These are phyloP conservation scores for Drepanosiphum platanoidis DNA, from an alignment of 2,888 invertebrate genomes.

Conservation along the genomic window DNA sequence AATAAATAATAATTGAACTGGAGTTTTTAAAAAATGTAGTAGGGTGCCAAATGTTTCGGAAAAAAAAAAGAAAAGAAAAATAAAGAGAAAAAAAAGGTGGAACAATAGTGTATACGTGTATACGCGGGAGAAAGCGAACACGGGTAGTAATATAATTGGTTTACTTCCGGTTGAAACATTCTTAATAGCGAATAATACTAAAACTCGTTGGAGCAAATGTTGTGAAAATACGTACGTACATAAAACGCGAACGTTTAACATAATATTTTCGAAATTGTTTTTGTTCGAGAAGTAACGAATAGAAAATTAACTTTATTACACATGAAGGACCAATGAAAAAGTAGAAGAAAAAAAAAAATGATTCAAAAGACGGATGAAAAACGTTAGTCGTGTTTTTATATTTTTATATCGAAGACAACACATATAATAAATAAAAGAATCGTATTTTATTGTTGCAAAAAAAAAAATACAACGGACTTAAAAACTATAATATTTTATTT, in stretches of 20 bases:
- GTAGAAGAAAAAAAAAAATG: neutral
- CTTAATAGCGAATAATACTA: slow-evolving; percentile 1
- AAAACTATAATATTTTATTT: slow-evolving; percentile 9
- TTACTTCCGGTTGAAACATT: slow-evolving; percentile 2
- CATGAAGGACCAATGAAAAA: neutral
- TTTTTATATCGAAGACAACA: neutral
- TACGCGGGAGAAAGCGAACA: neutral
- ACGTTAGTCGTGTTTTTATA: neutral
- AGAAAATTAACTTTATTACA: neutral
- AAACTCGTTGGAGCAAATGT: neutral
- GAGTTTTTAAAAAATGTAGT: slow-evolving; percentile 12
- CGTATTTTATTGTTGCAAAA: neutral
- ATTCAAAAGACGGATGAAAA: neutral
- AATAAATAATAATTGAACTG: too few relatives aligned
- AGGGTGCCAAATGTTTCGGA: slow-evolving; percentile 1
- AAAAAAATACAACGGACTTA: slow-evolving; percentile 7
- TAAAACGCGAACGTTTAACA: neutral
- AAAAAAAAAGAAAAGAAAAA: neutral
- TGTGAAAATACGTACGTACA: neutral
- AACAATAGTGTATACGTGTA: too few relatives aligned
- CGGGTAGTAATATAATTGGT: neutral
- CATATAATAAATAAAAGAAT: neutral
- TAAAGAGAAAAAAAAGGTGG: too few relatives aligned
- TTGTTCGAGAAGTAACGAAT: neutral
- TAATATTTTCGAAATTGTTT: neutral